Base-by-base conservation (phyloP, 2,888 invertebrate species). In the Cyclophora punctaria region DNA sequence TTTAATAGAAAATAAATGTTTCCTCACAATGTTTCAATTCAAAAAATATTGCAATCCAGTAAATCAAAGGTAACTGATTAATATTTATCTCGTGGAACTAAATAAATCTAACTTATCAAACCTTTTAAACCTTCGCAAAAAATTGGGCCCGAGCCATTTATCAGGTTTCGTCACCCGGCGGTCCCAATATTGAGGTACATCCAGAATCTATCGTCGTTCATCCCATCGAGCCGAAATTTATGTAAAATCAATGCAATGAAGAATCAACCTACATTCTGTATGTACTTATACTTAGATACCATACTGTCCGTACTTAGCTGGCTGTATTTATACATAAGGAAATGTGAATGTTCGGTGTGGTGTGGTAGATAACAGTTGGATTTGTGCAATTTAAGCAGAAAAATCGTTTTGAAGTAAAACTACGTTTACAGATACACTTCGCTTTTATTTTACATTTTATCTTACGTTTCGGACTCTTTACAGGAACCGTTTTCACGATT, bases 91-190 rank as follows among this genome's bases (percentile, higher is more conserved):
- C 35, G 44, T 44, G 35, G 40, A 48, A 58, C 45, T 47, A 49
- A 56, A 57, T 58, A 55, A 58, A 58, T 58, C 55, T 55, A 51
- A 50, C 55, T 58, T 58, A 58, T 58, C 54, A 44, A 41, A 35
- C 48, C 46, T 52, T 45, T 55, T 52, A 52, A 52, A 52, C 51
- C 54, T 48, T 47, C 51, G 44, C 56, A 53, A 59, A 59, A 59
- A 59, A 54, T 20, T 20, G 20, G 20, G 20, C 20, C 20, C 48
- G 55, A 50, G 49, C 53, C 45, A 59, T 59, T 56, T 57, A 57
- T 57, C 57, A 57, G 55, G 52, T 54, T 51, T 56, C 55, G 49
- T 55, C 56, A 51, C 50, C 49, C 49, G 48, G 46, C 49, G 53
- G 53, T 58, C 45, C 47, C 53, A 56, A 57, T 57, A 54, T 49